Evolutionary conservation across 2,888 invertebrate species (phyloP), one percentile per base, ranked within the genome.

Genomic region (Tipula confusa): DNA sequence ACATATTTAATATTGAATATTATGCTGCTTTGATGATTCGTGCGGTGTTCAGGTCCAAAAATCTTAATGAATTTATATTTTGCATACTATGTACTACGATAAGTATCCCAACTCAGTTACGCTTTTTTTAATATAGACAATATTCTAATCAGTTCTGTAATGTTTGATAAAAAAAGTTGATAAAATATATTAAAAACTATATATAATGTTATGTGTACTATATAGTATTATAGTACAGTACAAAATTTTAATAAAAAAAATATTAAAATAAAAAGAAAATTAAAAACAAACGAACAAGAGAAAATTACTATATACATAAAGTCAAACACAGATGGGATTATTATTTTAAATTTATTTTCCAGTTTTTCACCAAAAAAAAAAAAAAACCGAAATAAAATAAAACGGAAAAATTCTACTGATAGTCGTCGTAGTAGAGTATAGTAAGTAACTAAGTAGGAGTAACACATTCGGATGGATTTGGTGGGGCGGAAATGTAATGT

Each of bases 321-420:
- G 64, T 64, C 64, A 64, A 64, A 64, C 64, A 24, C 64, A 64
- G 64, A 64, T 64, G 64, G 64, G 64, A 64, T 64, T 64, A 64
- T 64, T 64, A 64, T 64, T 64, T 64, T 64, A 64, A 64, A 64
- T 64, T 64, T 64, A 64, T 64, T 64, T 64, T 64, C 24, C 64
- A 64, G n/a, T n/a, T 64, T 64, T 64, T 64, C 18, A 18, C 11
- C 24, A 64, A 64, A 64, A 64, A 24, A 64, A 64, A 11, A 24
- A 48, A 15, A 24, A 24, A 18, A 24, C 11, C 9, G 11, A 33
- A 6, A 33, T 24, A n/a, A n/a, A 64, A 2, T 15, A 1, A 43
- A 15, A 15, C 43, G 2, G 2, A 43, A 4, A n/a, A 15, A 43
- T 3, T 43, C 18, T 64, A 64, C 48, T 64, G n/a, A n/a, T n/a